These are phyloP conservation scores for Sphaerodactylus townsendi DNA, from an alignment of 2,113 vertebrate species.

Conservation along the genomic window DNA sequence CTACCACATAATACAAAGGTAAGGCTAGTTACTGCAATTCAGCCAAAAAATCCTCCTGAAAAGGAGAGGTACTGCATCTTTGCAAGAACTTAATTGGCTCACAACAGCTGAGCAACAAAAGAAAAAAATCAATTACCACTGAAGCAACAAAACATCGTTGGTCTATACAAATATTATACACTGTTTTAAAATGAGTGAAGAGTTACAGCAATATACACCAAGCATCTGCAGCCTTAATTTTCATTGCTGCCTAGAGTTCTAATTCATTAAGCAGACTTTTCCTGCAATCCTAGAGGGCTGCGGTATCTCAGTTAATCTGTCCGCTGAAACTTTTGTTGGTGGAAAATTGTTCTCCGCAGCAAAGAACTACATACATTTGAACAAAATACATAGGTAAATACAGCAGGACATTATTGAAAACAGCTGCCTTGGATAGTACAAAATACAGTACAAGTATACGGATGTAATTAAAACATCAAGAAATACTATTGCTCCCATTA, in stretches of 20 bases:
- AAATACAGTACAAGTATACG: constrained; percentile 80
- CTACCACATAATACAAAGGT: constrained; percentile 67
- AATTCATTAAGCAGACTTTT: constrained; percentile 44
- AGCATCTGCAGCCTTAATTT: constrained; percentile 59
- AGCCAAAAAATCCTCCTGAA: constrained; percentile 70
- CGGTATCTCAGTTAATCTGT: constrained; percentile 52
- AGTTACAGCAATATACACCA: constrained; percentile 51
- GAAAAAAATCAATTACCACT: constrained; percentile 45
- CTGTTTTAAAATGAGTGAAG: constrained; percentile 51
- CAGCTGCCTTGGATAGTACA: constrained; percentile 84
- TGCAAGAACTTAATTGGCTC: constrained; percentile 65
- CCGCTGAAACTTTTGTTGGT: constrained; percentile 51
- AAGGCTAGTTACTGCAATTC: constrained; percentile 73
- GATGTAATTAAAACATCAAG: constrained; percentile 76
- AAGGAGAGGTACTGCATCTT: constrained; percentile 75
- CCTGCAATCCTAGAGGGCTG: constrained; percentile 58
- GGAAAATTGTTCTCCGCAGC: constrained; percentile 72
- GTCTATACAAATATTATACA: constrained; percentile 61
- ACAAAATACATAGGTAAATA: constrained; percentile 72
- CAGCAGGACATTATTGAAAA: constrained; percentile 83
- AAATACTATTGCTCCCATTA: constrained; percentile 83
- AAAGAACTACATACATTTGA: constrained; percentile 72
- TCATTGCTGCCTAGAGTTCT: constrained; percentile 65
- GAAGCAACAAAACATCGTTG: constrained; percentile 65
- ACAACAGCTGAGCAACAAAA: constrained; percentile 61